Evolutionary conservation across 2,888 invertebrate genomes (phyloP).

Genomic region (Catocala sponsa): DNA sequence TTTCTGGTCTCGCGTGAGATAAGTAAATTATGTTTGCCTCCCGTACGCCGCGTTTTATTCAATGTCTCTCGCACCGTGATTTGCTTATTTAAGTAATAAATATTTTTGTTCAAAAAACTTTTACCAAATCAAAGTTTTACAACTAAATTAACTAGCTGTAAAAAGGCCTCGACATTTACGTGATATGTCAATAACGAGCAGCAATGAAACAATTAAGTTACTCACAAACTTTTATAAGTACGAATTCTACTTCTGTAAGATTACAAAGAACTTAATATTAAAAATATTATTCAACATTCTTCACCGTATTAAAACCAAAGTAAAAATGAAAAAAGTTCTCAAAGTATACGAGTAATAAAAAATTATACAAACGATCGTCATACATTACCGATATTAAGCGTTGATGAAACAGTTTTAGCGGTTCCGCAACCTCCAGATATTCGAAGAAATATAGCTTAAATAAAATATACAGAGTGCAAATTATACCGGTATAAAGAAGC

Average conservation of each 20-base stretch:
- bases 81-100: slow-evolving; percentile 60
- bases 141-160: slow-evolving; percentile 21
- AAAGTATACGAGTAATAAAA: slow-evolving; percentile 58
- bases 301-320: slow-evolving; percentile 43
- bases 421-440: slow-evolving; percentile 54
- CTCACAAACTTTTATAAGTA: neutral
- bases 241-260: slow-evolving; percentile 17
- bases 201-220: neutral
- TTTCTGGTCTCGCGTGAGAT: slow-evolving; percentile 85
- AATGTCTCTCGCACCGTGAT: slow-evolving; percentile 68
- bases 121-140: slow-evolving; percentile 22
- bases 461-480: slow-evolving; percentile 71
- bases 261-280: slow-evolving; percentile 27
- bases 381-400: slow-evolving; percentile 69
- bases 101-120: slow-evolving; percentile 40
- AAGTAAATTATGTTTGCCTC: slow-evolving; percentile 85
- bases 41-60: slow-evolving; percentile 76
- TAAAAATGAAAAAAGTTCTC: slow-evolving; percentile 51
- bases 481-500: slow-evolving; percentile 71
- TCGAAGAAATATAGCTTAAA: slow-evolving; percentile 63
- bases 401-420: slow-evolving; percentile 66
- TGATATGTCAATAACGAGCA: slow-evolving; percentile 3
- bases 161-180: slow-evolving; percentile 17
- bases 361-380: slow-evolving; percentile 63
- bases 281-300: slow-evolving; percentile 34